Base-by-base conservation (phyloP, 2,113 vertebrate genomes). In the Amia ocellicauda region DNA sequence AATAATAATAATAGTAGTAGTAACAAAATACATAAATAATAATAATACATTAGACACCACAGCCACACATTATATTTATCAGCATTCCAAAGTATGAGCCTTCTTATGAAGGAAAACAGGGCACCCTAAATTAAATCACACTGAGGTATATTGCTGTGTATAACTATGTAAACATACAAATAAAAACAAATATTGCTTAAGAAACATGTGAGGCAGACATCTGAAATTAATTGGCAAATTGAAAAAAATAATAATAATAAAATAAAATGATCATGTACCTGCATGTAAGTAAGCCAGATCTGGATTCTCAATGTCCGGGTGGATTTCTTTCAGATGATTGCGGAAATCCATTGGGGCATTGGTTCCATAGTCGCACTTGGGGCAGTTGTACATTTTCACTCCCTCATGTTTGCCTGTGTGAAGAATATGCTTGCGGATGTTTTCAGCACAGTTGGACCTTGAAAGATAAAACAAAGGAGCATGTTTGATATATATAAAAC, bases 371-470 rank as follows among this genome's bases (percentile, higher is more conserved):
- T 81, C 85, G 69, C 97, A 98, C 64, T 94, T 94, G 50, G 97
- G 97, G 67, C 97, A 99, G 86, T 99, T 99, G 79, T 99, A 99
- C 97, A 99, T 99, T 85, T 93, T 94, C 20, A 98, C 97, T 0
- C 97, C 96, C 77, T 98, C 96, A 1, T 99, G 97, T 52, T 98
- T 98, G 63, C 94, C 96, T 0, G 97, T 99, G 66, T 98, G 96
- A 7, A 99, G 84, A 63, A 99, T 99, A 79, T 99, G 97, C 69
- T 99, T 99, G 50, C 97, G 92, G 81, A 99, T 98, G 74, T 99
- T 99, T 83, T 98, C 96, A 2, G 97, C 96, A 77, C 97, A 99
- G 80, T 98, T 99, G n/a, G 97, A 99, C 78, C 97, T 99, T 69
- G 66, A 58, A 13, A 0, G 2, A 69, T 49, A 16, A 62, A 24